These are phyloP conservation scores for Cassiopea andromeda DNA, from an alignment of 30 jellyfish, hydroid and myxozoan genomes.

Conservation along the genomic window DNA sequence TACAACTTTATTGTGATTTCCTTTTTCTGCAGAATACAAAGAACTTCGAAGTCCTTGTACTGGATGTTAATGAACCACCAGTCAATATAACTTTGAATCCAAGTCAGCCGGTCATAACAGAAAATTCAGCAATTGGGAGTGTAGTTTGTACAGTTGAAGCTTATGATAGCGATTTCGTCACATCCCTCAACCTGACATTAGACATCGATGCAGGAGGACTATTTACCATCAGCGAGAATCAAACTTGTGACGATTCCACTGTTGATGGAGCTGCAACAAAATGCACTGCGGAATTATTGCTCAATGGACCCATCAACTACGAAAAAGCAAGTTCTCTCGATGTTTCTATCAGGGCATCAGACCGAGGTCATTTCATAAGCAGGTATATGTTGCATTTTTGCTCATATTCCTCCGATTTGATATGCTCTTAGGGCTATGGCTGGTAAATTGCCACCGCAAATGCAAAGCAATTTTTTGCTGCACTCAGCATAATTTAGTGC, in stretches of 20 bases:
- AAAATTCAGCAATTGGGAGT: conserved; percentile 68
- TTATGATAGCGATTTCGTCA: conserved; percentile 66
- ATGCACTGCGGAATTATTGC: conserved; percentile 55
- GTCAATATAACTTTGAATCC: conserved; percentile 64
- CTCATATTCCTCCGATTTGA: no score
- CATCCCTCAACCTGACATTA: conserved; percentile 58
- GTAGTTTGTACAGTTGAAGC: conserved; percentile 75
- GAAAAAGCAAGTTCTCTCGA: conserved; percentile 42
- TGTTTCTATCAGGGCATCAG: conserved; percentile 49
- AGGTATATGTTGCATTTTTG: not conserved
- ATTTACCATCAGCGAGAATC: conserved; percentile 39
- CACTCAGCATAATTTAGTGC: no score
- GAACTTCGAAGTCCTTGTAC: conserved; percentile 45
- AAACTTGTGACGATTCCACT: conserved; percentile 28
- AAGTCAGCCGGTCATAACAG: conserved; percentile 46
- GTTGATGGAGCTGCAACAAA: conserved; percentile 32
- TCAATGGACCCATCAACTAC: conserved; percentile 66
- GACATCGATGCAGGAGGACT: conserved; percentile 74
- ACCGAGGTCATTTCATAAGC: conserved; percentile 60
- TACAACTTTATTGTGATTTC: not conserved
- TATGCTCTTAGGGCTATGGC: not conserved
- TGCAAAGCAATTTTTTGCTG: not conserved
- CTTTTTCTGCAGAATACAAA: conserved; percentile 34
- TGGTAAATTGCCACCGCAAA: not conserved
- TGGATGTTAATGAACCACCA: conserved; percentile 83